Conservation (phyloP, 2,888 invertebrate species). For the Epistrophe eligans region DNA sequence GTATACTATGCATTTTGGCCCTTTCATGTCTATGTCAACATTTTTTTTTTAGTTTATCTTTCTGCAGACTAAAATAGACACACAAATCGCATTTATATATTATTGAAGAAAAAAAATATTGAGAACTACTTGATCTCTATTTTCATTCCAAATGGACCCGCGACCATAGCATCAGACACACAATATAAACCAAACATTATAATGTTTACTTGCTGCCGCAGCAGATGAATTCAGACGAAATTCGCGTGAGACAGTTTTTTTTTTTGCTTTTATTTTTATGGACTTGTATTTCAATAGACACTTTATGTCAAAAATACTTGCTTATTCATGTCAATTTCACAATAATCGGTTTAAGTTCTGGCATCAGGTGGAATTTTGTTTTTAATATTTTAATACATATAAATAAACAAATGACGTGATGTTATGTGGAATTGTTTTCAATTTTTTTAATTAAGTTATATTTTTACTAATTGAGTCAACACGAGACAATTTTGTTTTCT, state of each 20-base stretch:
- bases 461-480: conserved; percentile 1
- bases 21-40: conserved; percentile 69
- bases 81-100: conserved; percentile 54
- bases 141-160: conserved; percentile 33
- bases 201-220: not conserved
- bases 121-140: conserved; percentile 45
- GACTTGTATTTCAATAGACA: not conserved
- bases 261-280: conserved; percentile 8
- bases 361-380: conserved; percentile 61
- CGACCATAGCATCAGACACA: not conserved
- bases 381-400: conserved; percentile 24
- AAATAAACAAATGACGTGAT: conserved; percentile 9
- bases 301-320: conserved; percentile 43
- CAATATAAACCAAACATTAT: conserved; percentile 22
- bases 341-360: conserved; percentile 36
- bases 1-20: conserved; percentile 19
- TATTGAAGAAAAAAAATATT: conserved; percentile 1
- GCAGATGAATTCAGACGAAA: not conserved
- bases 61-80: conserved; percentile 52
- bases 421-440: conserved; percentile 24
- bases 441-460: not conserved
- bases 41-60: conserved; percentile 62
- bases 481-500: not conserved
- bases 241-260: conserved; percentile 13
- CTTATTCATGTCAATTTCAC: conserved; percentile 70